Evolutionary conservation across 2,113 vertebrate species (phyloP).

Genomic region (Macroglossus sobrinus): DNA sequence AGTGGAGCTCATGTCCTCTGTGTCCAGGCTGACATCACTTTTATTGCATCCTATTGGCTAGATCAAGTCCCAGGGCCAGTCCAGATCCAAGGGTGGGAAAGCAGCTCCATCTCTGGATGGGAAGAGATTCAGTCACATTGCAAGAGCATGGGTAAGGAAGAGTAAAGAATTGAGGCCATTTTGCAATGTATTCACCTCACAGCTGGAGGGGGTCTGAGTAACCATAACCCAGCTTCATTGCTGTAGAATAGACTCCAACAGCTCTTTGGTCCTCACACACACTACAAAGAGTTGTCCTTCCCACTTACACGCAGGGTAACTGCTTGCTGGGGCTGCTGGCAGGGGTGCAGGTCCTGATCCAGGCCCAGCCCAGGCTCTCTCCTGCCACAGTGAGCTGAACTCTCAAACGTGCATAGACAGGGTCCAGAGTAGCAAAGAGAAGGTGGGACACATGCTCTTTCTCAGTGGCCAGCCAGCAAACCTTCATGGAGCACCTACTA

Average conservation of each 20-base stretch:
- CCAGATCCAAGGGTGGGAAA: background rate
- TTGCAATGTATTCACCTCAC: background rate
- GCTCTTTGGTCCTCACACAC: background rate
- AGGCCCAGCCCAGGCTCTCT: background rate
- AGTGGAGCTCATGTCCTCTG: background rate
- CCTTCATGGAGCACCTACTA: background rate
- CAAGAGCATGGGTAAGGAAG: background rate
- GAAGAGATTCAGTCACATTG: background rate
- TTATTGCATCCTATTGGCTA: rapidly evolving
- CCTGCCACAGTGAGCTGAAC: rapidly evolving
- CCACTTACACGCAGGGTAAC: background rate
- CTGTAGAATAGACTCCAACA: background rate
- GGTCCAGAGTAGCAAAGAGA: background rate
- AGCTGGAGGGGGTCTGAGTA: no score
- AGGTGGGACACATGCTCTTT: background rate
- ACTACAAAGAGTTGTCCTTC: background rate
- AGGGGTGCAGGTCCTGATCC: background rate
- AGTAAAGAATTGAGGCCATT: background rate
- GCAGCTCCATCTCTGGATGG: no score
- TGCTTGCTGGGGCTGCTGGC: background rate
- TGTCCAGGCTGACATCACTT: background rate
- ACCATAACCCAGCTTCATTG: background rate
- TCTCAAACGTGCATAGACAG: background rate
- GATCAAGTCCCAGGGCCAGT: background rate
- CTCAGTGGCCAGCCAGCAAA: background rate